Conservation (phyloP, 2,888 invertebrate genomes). For the Fragum fragum region DNA sequence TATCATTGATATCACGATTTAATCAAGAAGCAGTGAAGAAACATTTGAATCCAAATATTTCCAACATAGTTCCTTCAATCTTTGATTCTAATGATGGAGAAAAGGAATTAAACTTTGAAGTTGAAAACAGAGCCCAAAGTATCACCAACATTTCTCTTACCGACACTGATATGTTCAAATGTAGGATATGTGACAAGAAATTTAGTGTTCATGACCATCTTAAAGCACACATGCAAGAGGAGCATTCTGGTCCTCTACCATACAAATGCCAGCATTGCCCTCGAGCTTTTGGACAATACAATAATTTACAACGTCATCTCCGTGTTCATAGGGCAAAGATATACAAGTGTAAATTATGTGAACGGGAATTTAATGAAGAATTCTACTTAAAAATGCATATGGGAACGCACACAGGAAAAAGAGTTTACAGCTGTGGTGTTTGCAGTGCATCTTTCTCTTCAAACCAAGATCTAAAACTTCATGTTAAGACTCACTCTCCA, state of each 20-base stretch:
- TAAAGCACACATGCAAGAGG: constrained; percentile 63
- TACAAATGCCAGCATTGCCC: constrained; percentile 73
- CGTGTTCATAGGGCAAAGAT: constrained; percentile 68
- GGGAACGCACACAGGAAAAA: constrained; percentile 72
- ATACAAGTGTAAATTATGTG: constrained; percentile 71
- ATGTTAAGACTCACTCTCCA: constrained; percentile 70
- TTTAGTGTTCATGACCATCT: constrained; percentile 58
- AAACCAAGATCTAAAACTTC: constrained; percentile 69
- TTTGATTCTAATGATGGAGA: neutral
- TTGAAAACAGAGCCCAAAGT: neutral
- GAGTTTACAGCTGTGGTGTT: constrained; percentile 73
- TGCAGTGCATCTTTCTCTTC: constrained; percentile 66
- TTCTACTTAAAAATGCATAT: constrained; percentile 74
- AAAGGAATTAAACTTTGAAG: neutral
- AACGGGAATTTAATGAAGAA: constrained; percentile 70
- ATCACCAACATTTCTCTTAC: neutral
- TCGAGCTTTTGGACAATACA: constrained; percentile 69
- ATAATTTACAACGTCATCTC: constrained; percentile 67
- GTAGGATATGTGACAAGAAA: constrained; percentile 64
- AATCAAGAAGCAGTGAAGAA: constrained; percentile 24
- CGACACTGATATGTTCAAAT: constrained; percentile 35
- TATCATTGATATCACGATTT: constrained; percentile 44
- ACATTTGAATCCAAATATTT: neutral
- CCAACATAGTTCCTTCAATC: neutral
- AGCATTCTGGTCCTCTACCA: constrained; percentile 68